Percentiles rank a stretch among this genome's conserved stretches.
These are phyloP conservation scores for Drosophila ercepeae DNA, from an alignment of 1,140 invertebrate species.

Conservation along the genomic window DNA sequence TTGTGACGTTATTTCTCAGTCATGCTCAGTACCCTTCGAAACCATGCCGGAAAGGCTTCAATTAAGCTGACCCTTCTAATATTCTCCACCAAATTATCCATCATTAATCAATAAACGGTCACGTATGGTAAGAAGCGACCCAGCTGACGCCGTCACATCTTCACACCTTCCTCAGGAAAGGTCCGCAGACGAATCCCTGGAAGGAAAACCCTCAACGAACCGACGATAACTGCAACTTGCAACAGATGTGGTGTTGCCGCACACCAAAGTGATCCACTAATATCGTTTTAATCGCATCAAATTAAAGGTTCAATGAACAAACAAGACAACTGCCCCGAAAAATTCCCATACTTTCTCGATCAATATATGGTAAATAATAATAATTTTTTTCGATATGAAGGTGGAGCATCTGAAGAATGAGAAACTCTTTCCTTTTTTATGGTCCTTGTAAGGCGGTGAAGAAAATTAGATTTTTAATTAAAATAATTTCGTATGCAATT, in stretches of 20 bases:
- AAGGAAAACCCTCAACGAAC: constrained; percentile 16
- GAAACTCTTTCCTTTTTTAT: background rate
- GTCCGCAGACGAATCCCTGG: constrained; percentile 24
- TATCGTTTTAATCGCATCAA: constrained; percentile 80
- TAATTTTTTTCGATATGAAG: background rate
- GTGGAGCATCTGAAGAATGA: constrained; percentile 1
- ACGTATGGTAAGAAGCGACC: constrained; percentile 30
- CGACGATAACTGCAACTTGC: constrained; percentile 22
- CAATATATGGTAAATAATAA: constrained; percentile 47
- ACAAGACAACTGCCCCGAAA: constrained; percentile 4
- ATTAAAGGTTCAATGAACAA: constrained; percentile 75
- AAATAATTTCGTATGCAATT: constrained; percentile 84
- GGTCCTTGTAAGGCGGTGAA: constrained; percentile 28
- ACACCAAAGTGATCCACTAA: constrained; percentile 35
- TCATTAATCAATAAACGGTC: constrained; percentile 80
- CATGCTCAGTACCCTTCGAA: no score
- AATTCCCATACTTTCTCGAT: constrained; percentile 40
- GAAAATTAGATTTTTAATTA: constrained; percentile 84
- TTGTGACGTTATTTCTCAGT: no score
- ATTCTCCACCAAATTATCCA: constrained; percentile 55
- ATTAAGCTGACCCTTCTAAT: constrained; percentile 50
- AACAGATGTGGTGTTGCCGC: constrained; percentile 62
- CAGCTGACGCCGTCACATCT: constrained; percentile 68
- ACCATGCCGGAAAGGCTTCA: constrained; percentile 67
- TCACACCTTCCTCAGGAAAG: constrained; percentile 61